A percentile compares a stretch with the other conserved stretches of the same genome.
Conservation (phyloP, 2,113 vertebrate species). For the Sebastes schlegelii region DNA sequence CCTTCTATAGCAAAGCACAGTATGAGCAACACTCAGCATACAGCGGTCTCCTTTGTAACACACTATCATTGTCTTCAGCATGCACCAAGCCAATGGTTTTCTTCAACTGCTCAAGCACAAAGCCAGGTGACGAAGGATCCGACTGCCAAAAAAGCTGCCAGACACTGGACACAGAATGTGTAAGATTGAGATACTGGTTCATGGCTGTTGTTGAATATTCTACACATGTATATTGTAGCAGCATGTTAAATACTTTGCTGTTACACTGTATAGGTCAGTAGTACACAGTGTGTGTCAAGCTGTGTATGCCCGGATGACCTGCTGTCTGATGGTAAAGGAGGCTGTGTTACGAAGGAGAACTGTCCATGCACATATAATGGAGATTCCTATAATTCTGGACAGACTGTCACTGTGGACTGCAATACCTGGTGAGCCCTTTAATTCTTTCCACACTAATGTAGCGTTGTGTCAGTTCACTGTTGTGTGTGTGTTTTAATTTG, state of each 20-base stretch:
- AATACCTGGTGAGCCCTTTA: constrained; percentile 89
- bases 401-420: constrained; percentile 87
- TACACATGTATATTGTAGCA: neutral
- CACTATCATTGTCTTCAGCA: constrained; percentile 74
- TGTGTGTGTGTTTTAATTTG: neutral
- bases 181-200: constrained; percentile 76
- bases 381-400: constrained; percentile 82
- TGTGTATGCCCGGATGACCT: constrained; percentile 90
- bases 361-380: constrained; percentile 92
- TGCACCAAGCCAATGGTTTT: constrained; percentile 89
- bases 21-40: neutral
- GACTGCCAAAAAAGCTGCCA: constrained; percentile 93
- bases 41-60: constrained; percentile 1
- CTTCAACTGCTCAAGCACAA: constrained; percentile 85
- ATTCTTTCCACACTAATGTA: neutral
- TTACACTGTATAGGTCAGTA: constrained; percentile 84
- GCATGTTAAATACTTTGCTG: neutral
- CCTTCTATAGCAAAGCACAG: neutral
- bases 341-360: constrained; percentile 83
- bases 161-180: constrained; percentile 88
- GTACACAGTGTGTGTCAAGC: constrained; percentile 87
- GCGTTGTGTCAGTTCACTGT: neutral
- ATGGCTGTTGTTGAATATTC: neutral
- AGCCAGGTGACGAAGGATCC: constrained; percentile 72
- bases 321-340: constrained; percentile 85